phyloP scores from a whole-genome alignment of 2,888 invertebrate genomes.

The Bhutanitis thaidina region DNA sequence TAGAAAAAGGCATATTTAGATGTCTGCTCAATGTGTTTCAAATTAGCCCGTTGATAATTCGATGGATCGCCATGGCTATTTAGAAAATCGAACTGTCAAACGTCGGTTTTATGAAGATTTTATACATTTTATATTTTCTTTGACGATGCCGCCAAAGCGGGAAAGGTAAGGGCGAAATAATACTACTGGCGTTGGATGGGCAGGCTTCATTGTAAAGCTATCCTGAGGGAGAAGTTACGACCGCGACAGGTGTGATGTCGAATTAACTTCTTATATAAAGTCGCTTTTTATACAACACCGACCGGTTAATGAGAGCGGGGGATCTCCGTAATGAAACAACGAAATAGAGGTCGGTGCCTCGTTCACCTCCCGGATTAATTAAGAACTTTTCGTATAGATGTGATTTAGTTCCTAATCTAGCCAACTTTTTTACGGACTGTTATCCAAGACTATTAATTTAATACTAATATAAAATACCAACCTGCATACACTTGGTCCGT shows the following conservation, averaged over 20 bases:
- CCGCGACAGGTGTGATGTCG: conserved; percentile 75
- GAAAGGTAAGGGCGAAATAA: conserved; percentile 56
- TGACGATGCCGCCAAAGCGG: conserved; percentile 64
- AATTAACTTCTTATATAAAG: conserved; percentile 77
- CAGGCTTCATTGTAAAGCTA: conserved; percentile 70
- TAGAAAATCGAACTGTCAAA: conserved; percentile 70
- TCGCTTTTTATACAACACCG: conserved; percentile 70
- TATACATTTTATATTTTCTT: conserved; percentile 64
- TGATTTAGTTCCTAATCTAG: conserved; percentile 18
- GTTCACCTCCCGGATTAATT: conserved; percentile 50
- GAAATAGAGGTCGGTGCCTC: conserved; percentile 32
- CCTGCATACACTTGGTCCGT: conserved; percentile 12
- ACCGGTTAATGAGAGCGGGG: conserved; percentile 66
- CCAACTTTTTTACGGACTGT: conserved; percentile 19
- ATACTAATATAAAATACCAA: conserved; percentile 18
- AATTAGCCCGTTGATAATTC: conserved; percentile 42
- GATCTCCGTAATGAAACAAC: conserved; percentile 64
- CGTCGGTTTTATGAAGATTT: conserved; percentile 65
- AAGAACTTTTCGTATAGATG: conserved; percentile 37
- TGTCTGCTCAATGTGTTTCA: conserved; percentile 25
- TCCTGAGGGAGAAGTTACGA: conserved; percentile 72
- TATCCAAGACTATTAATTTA: conserved; percentile 12
- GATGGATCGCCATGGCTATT: conserved; percentile 47
- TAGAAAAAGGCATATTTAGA: conserved; percentile 1
- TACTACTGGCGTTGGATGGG: conserved; percentile 49